These are phyloP conservation scores for Myxocyprinus asiaticus DNA, from an alignment of 2,113 vertebrate species.

Conservation along the genomic window DNA sequence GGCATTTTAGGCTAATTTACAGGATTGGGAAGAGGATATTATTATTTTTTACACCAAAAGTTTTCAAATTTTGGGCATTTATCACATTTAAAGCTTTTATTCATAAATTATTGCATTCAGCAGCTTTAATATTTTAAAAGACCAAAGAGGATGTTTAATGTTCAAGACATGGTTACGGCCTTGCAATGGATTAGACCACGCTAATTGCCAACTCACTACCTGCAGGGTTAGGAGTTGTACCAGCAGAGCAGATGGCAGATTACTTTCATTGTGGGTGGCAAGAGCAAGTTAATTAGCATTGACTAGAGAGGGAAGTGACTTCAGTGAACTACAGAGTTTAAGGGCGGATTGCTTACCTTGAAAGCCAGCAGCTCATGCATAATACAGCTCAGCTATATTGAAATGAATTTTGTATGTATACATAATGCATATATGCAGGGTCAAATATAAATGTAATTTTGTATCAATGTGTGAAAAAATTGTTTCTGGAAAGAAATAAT, in stretches of 20 bases:
- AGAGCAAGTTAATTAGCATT: constrained; percentile 16
- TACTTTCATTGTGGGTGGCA: background rate
- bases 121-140: too few relatives aligned
- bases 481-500: background rate
- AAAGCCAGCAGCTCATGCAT: background rate
- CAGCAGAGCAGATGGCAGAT: constrained; percentile 8
- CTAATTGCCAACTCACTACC: background rate
- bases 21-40: too few relatives aligned
- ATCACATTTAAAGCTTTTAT: too few relatives aligned
- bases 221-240: background rate
- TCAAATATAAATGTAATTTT: constrained; percentile 11
- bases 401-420: background rate
- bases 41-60: too few relatives aligned
- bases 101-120: too few relatives aligned
- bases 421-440: constrained; percentile 1
- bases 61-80: too few relatives aligned
- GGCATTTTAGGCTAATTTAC: too few relatives aligned
- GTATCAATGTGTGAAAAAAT: background rate
- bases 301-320: constrained; percentile 2
- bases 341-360: constrained; percentile 8
- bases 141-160: too few relatives aligned
- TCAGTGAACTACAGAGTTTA: constrained; percentile 14
- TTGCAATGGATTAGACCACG: too few relatives aligned
- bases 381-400: constrained; percentile 9
- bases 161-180: too few relatives aligned